Base-by-base conservation (phyloP, 1,140 invertebrate genomes). In the Rhynchophorus ferrugineus region DNA sequence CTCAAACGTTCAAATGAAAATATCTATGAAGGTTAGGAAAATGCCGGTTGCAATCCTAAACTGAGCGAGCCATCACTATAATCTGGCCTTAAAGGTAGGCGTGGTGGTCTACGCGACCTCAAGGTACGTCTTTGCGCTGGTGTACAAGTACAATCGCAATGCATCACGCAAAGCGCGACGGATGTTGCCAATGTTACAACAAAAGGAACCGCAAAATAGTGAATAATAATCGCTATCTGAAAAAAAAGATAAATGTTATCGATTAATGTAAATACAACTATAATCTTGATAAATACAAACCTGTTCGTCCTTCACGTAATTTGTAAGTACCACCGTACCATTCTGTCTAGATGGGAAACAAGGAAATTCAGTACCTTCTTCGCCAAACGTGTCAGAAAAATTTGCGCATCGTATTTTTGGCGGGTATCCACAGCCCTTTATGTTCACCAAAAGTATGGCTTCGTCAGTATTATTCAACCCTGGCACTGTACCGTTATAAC, bases 351-450 rank as follows among this genome's bases (percentile, higher is more conserved):
- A 91, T 77, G 89, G 91, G 71, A 82, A 85, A 66, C 89, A 91
- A 11, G 85, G 85, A 67, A 88, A 91, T 61, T 78, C 78, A 17
- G 83, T 80, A 47, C 87, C 86, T 58, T 85, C 81, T 59, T 78
- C 75, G 44, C 87, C 87, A 62, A 84, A 87, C 51, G 76, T 79
- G 20, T 78, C 75, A 29, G 85, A 88, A 66, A 91, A 92, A 61
- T 87, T 87, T 57, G 81, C 78, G 70, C 89, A 93, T 61, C 85
- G 79, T n/a, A 91, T 85, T 17, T 73, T 75, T 14, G 89, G 89
- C 38, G 89, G 89, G 69, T 91, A 92, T n/a, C 89, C 89, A 69
- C 89, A 92, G 3, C 87, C 88, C 68, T 87, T 87, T 65, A 87
- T 85, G 70, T 88, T 88, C 44, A 87, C 83, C 47, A 85, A 70